A percentile compares a stretch with the other conserved stretches of the same genome.
Evolutionary conservation across 2,113 vertebrate species (phyloP).

Genomic region (Gadus chalcogrammus): DNA sequence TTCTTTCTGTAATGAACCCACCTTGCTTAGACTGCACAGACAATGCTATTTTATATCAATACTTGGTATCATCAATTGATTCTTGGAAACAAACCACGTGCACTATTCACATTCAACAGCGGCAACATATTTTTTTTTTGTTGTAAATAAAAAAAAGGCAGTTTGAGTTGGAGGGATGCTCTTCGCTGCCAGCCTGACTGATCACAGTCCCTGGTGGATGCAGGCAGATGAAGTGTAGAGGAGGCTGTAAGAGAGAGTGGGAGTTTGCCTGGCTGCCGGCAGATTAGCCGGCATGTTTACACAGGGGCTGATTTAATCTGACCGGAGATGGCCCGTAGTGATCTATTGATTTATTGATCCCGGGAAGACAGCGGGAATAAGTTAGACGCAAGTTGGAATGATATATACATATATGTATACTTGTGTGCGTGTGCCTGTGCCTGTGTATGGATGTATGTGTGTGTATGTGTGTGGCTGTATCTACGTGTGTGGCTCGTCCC

Average conservation of each 20-base stretch:
- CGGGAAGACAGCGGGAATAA: conserved; percentile 25
- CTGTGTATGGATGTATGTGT: background rate
- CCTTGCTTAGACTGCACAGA: too few species aligned
- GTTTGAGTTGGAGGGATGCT: too few species aligned
- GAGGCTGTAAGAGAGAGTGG: conserved; percentile 42
- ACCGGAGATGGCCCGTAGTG: conserved; percentile 42
- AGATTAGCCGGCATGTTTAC: conserved; percentile 65
- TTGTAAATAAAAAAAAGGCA: too few species aligned
- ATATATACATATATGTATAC: background rate
- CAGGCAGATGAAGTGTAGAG: conserved; percentile 47
- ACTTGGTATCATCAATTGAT: too few species aligned
- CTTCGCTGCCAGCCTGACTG: conserved; percentile 40
- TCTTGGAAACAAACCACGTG: too few species aligned
- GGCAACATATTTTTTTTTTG: too few species aligned
- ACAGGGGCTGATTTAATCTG: conserved; percentile 54
- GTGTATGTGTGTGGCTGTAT: conserved; percentile 1
- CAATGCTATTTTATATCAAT: too few species aligned
- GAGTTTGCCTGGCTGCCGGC: conserved; percentile 48
- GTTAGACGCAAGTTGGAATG: conserved; percentile 16
- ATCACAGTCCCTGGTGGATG: conserved; percentile 46
- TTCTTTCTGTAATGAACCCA: too few species aligned
- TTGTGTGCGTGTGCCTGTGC: background rate
- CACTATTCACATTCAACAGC: too few species aligned
- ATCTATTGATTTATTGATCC: conserved; percentile 51
- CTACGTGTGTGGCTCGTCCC: background rate